phyloP scores from a whole-genome alignment of 2,888 invertebrate species.

The Zygothrica quintamaculata region DNA sequence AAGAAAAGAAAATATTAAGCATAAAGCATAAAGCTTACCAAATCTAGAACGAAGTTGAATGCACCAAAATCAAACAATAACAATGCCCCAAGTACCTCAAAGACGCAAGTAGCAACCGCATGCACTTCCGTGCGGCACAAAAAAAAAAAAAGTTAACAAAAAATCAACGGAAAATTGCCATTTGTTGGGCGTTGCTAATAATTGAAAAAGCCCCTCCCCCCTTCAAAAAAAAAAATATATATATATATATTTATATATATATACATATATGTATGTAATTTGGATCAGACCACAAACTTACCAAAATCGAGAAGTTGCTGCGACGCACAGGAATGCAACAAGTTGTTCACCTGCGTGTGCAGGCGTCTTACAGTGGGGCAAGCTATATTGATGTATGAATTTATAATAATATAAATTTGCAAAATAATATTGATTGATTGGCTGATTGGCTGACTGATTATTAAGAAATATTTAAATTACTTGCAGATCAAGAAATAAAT shows the following conservation, averaged over 20 bases:
- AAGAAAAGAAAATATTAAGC: conserved; percentile 25
- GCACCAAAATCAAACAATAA: conserved; percentile 14
- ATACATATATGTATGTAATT: too few species aligned
- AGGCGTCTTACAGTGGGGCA: too few species aligned
- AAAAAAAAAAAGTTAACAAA: conserved; percentile 61
- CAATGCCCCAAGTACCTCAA: conserved; percentile 9
- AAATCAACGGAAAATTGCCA: conserved; percentile 66
- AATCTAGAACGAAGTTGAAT: conserved; percentile 69
- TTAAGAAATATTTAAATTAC: too few species aligned
- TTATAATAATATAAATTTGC: too few species aligned
- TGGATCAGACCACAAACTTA: conserved; percentile 60
- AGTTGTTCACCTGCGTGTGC: conserved; percentile 55
- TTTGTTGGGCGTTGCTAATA: conserved; percentile 77
- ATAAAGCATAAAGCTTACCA: conserved; percentile 26
- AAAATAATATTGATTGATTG: too few species aligned
- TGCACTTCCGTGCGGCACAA: conserved; percentile 66
- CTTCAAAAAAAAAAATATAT: too few species aligned
- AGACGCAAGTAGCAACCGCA: conserved; percentile 52
- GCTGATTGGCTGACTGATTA: too few species aligned
- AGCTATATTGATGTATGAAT: too few species aligned
- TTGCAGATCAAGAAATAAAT: too few species aligned
- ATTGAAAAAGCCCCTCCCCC: conserved; percentile 69
- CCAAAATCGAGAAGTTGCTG: conserved; percentile 22
- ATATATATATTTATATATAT: too few species aligned
- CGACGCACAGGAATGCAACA: conserved; percentile 67